Conservation (phyloP, 2,113 vertebrate genomes). For the Hydrochoerus hydrochaeris region DNA sequence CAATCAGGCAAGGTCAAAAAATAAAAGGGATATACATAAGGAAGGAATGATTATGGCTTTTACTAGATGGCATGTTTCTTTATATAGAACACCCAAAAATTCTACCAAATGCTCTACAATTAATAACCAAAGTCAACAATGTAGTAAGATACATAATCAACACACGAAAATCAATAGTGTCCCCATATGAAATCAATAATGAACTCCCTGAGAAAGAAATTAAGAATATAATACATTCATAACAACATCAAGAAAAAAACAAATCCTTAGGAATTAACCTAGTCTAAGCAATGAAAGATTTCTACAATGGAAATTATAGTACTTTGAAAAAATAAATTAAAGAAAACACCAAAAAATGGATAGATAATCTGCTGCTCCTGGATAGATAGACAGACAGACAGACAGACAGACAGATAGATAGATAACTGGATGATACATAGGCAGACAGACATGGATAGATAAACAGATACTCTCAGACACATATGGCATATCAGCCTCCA, state of each 20-base stretch:
- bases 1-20: not conserved
- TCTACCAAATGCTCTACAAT: not conserved
- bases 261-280: not conserved
- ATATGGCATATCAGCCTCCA: not conserved
- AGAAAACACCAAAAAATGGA: not conserved
- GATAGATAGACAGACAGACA: not conserved
- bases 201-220: not conserved
- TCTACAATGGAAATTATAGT: not conserved
- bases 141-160: not conserved
- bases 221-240: not conserved
- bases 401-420: not conserved
- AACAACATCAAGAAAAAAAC: not conserved
- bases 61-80: not conserved
- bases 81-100: not conserved
- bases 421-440: no score
- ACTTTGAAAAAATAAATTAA: not conserved
- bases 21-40: not conserved
- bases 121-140: not conserved
- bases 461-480: not conserved
- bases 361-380: not conserved
- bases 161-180: not conserved
- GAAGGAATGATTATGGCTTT: not conserved
- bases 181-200: not conserved
- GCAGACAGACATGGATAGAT: fast-evolving
- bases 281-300: not conserved